Conservation (phyloP, 92 coral and sea anemone genomes). For the Epizoanthus stellaris region DNA sequence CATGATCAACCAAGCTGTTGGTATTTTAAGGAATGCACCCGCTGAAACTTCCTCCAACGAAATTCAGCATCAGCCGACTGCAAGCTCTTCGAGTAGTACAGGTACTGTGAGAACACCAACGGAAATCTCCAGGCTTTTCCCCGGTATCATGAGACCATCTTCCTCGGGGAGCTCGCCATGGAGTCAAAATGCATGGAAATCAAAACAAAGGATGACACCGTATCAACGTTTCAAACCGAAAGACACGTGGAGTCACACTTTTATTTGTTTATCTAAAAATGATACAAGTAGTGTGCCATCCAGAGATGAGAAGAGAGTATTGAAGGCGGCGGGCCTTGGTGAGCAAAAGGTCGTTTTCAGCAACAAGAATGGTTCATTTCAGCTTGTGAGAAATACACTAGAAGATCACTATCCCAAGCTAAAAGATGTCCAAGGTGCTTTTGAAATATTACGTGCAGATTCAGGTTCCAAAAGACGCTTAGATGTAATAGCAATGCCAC, state of each 20-base stretch:
- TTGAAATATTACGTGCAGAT: conserved; percentile 40
- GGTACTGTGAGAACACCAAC: conserved; percentile 4
- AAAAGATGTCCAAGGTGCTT: conserved; percentile 42
- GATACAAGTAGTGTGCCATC: conserved; percentile 39
- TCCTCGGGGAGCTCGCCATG: not conserved
- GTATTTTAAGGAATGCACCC: conserved; percentile 25
- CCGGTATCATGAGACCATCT: not conserved
- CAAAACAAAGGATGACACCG: conserved; percentile 1
- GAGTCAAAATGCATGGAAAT: not conserved
- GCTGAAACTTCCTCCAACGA: not conserved
- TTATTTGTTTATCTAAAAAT: conserved; percentile 50
- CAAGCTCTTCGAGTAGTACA: not conserved
- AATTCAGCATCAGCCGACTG: not conserved
- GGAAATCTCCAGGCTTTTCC: conserved; percentile 40
- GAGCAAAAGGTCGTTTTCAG: conserved; percentile 57
- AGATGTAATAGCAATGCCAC: conserved; percentile 29
- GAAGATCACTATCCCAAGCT: conserved; percentile 49
- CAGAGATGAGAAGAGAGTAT: conserved; percentile 39
- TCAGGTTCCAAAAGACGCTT: conserved; percentile 30
- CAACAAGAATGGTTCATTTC: conserved; percentile 46
- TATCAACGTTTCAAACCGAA: conserved; percentile 49
- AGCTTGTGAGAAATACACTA: conserved; percentile 31
- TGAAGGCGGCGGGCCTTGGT: conserved; percentile 57
- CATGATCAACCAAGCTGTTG: conserved; percentile 42
- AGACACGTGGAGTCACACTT: conserved; percentile 60